Evolutionary conservation across 2,113 vertebrate genomes (phyloP), one percentile per base, ranked within the genome.

Genomic region (Hymenochirus boettgeri): DNA sequence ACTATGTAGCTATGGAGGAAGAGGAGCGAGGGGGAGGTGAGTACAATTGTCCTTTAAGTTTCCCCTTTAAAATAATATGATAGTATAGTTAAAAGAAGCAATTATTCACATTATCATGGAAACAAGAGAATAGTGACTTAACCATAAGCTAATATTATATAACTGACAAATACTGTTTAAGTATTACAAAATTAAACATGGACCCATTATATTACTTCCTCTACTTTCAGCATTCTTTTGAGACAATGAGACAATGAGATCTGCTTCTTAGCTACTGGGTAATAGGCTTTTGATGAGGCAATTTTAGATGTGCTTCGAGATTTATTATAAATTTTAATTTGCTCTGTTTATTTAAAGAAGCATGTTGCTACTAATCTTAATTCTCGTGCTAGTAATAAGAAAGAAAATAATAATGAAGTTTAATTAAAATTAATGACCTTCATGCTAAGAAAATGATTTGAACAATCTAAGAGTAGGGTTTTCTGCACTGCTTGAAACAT

Each of bases 391-490:
- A 76, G 54, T 73, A 56, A 74, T 67, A 67, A 58, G 76, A 77
- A 72, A 50, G 22, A 70, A 77, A 77, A 76, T 69, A 63, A 71
- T 72, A 66, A 46, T 66, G 73, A 57, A 8, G 25, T 72, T 83
- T 83, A 86, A 85, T 81, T 82, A 82, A 82, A 85, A 84, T 79
- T 82, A 82, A 85, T 76, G 74, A 83, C 71, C 75, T 80, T 80
- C 72, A 66, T 10, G 65, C 54, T 70, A 48, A 58, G 50, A 56
- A 77, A 79, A 80, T 70, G 71, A 73, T 79, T 75, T 21, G 72
- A 60, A 75, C 29, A 72, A 75, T 75, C 71, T 39, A 71, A 78
- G 46, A 64, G 75, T 58, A 47, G 72, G 65, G 74, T 69, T 77
- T 74, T 18, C 18, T 23, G 17, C 51, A 52, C 21, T 51, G 23